Base-by-base conservation (phyloP, 2,888 invertebrate genomes). In the Malacosoma neustria region DNA sequence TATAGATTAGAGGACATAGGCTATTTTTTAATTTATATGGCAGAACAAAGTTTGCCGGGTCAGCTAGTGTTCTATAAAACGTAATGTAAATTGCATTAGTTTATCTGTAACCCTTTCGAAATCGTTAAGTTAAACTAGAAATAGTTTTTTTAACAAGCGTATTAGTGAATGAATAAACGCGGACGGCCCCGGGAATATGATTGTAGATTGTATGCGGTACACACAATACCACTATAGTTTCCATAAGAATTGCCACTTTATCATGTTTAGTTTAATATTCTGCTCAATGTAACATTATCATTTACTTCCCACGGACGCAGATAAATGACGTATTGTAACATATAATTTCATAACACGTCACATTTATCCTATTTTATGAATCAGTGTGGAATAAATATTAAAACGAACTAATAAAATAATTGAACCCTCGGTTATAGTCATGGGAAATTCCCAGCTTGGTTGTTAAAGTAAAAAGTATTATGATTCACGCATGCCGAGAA, bases 381-480 rank as follows among this genome's bases (percentile, higher is more conserved):
- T 22, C 5, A 22, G 2, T 22, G 22, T 22, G 9, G 22, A 22
- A 22, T 22, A 22, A n/a, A n/a, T n/a, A n/a, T n/a, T n/a, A n/a
- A n/a, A n/a, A 9, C 22, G 9, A 22, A 7, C 2, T 22, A 22
- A 22, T 22, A 22, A 22, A 22, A 22, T 9, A 22, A 65, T 61
- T 48, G 58, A 61, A 49, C 55, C 60, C 54, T 48, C 38, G 34
- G 57, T 46, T 49, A 56, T 55, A 48, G 40, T 42, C 61, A 57
- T 70, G 72, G 67, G 68, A 72, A 70, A 47, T 49, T 53, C 60
- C 66, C 65, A 57, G 46, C 46, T 46, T 38, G 42, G 41, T 42
- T 30, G 46, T 39, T 45, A 57, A 60, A 57, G 44, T 51, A 49
- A 61, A 67, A 69, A 62, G 36, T 45, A 37, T 45, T 54, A 54